Evolutionary conservation across 2,888 invertebrate genomes (phyloP), one percentile per base, ranked within the genome.

Genomic region (Ommatoiulus sabulosus): DNA sequence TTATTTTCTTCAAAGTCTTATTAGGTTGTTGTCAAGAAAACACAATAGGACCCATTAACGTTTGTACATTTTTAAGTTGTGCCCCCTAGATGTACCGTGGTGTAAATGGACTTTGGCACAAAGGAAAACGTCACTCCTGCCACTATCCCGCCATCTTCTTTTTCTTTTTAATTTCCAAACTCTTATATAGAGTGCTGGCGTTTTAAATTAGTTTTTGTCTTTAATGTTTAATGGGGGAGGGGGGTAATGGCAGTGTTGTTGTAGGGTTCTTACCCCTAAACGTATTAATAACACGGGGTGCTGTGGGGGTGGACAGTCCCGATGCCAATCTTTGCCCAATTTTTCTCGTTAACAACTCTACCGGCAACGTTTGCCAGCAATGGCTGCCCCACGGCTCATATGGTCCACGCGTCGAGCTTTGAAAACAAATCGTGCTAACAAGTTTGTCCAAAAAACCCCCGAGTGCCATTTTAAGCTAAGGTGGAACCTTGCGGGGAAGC

Each of bases 71-170:
- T 86, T 48, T 86, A 6, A 86, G 46, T 24, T 46, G 44, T 86
- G 86, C 86, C 86, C 86, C 86, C 46, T 86, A 48, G 86, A 86
- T 86, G 48, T 43, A 86, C 48, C 46, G 86, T 86, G 86, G 86
- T 86, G 86, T 86, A 86, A 86, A 86, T 86, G 86, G 86, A 86
- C 86, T 86, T 86, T 46, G 86, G 48, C 46, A 86, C 86, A 86
- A 86, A 46, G 48, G 86, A 24, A 86, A 86, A 44, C 86, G 48
- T 86, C 86, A 86, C 86, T 86, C 48, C 48, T 86, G 86, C 86
- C 86, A 86, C 44, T 46, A 44, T 46, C 86, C 86, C 86, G 44
- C 86, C 44, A 44, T 48, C 86, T 86, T 86, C 86, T 86, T 86
- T 46, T 48, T 86, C 86, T 86, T 86, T 86, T 86, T 44, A 86